phyloP scores from a whole-genome alignment of 1,140 invertebrate species.

The Drosophila tropicalis region DNA sequence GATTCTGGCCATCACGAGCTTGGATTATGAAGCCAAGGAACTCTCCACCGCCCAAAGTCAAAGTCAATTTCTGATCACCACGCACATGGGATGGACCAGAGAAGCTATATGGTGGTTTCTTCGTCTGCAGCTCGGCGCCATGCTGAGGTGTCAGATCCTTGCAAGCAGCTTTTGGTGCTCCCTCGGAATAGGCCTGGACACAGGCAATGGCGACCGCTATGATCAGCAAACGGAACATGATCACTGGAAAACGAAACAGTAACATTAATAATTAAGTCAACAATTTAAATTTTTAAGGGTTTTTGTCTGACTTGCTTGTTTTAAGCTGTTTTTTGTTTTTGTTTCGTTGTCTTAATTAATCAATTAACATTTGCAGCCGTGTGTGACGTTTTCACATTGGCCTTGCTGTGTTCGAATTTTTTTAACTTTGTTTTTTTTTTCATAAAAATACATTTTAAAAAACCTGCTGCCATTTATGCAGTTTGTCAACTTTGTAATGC shows the following conservation, averaged over 20 bases:
- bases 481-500: conserved; percentile 47
- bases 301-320: conserved; percentile 18
- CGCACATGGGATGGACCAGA: conserved; percentile 53
- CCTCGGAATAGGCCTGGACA: conserved; percentile 61
- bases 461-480: conserved; percentile 45
- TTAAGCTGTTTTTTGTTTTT: not conserved
- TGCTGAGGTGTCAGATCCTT: conserved; percentile 74
- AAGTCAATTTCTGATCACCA: conserved; percentile 46
- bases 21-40: conserved; percentile 76
- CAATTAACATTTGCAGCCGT: conserved; percentile 67
- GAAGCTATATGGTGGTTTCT: conserved; percentile 61
- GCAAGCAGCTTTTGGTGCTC: conserved; percentile 64
- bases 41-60: conserved; percentile 65
- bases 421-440: conserved; percentile 26
- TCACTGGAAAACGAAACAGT: conserved; percentile 4
- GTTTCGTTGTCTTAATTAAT: conserved; percentile 55
- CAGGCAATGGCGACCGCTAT: conserved; percentile 52
- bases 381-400: conserved; percentile 39
- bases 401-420: conserved; percentile 49
- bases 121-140: conserved; percentile 59
- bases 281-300: conserved; percentile 5
- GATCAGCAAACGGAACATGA: conserved; percentile 69
- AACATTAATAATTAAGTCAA: not conserved
- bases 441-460: conserved; percentile 38
- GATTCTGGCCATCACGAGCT: conserved; percentile 71